Percentiles rank a stretch among this genome's conserved stretches.
Conservation (phyloP, 2,797 vertebrate genomes). For the Acomys russatus region DNA sequence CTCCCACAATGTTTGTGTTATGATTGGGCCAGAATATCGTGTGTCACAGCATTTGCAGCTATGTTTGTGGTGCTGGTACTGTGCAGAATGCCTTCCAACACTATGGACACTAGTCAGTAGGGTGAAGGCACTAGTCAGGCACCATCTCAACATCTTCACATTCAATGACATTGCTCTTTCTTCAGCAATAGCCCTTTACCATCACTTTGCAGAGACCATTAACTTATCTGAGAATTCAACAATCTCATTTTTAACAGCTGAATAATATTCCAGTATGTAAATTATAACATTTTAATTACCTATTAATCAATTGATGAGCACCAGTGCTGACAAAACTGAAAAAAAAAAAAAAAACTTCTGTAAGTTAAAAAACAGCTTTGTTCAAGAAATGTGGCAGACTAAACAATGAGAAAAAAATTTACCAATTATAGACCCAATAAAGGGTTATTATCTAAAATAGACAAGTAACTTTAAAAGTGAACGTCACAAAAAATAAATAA, state of each 20-base stretch:
- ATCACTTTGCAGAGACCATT: not conserved
- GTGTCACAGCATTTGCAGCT: not conserved
- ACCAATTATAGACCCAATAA: not conserved
- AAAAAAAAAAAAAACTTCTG: not conserved
- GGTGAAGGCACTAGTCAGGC: not conserved
- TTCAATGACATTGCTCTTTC: not conserved
- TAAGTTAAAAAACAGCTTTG: not conserved
- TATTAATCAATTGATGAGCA: not conserved
- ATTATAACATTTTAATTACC: not conserved
- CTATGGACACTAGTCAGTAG: not conserved
- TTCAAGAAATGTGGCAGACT: not conserved
- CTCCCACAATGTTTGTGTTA: not conserved
- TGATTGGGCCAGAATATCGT: not conserved
- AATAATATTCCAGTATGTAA: not conserved
- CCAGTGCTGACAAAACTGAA: not conserved
- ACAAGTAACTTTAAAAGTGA: not conserved
- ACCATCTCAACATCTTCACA: not conserved
- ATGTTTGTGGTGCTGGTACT: not conserved
- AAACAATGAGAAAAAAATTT: not conserved
- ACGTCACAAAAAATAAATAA: not conserved
- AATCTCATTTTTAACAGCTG: not conserved
- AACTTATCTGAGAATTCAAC: too few species aligned
- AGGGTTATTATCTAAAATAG: not conserved
- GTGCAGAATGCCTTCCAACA: not conserved
- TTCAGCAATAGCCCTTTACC: too few species aligned